phyloP scores from a whole-genome alignment of 2,888 invertebrate genomes.

The Empis livida region DNA sequence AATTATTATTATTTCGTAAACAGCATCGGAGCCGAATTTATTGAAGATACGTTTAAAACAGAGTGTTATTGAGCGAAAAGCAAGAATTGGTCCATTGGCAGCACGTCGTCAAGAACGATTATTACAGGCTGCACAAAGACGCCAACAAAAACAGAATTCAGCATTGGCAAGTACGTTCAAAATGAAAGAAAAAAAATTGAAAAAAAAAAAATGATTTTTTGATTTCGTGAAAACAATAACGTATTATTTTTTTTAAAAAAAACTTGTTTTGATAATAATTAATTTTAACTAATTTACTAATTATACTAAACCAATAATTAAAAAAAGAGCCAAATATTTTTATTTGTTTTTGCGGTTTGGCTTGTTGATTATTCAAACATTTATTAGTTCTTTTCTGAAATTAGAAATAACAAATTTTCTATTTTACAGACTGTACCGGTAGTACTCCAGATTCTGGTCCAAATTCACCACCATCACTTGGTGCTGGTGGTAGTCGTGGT shows the following conservation, averaged over 20 bases:
- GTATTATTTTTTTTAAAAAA: no score
- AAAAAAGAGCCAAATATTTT: neutral
- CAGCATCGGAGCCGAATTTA: conserved; percentile 95
- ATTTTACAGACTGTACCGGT: conserved; percentile 37
- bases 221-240: neutral
- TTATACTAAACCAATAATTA: neutral
- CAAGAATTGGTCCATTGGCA: conserved; percentile 66
- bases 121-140: conserved; percentile 49
- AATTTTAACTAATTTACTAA: no score
- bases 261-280: no score
- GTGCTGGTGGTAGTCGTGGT: conserved; percentile 43
- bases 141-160: conserved; percentile 34
- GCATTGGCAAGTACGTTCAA: conserved; percentile 34
- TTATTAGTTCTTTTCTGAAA: no score
- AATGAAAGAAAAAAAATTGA: no score
- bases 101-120: conserved; percentile 65
- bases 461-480: conserved; percentile 56
- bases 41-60: conserved; percentile 86
- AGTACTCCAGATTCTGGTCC: conserved; percentile 63
- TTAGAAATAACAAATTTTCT: neutral
- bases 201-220: no score
- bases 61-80: conserved; percentile 89
- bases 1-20: conserved; percentile 7
- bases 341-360: no score
- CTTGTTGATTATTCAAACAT: no score